Conservation (phyloP, 2,113 vertebrate species). For the Poeciliopsis retropinna region DNA sequence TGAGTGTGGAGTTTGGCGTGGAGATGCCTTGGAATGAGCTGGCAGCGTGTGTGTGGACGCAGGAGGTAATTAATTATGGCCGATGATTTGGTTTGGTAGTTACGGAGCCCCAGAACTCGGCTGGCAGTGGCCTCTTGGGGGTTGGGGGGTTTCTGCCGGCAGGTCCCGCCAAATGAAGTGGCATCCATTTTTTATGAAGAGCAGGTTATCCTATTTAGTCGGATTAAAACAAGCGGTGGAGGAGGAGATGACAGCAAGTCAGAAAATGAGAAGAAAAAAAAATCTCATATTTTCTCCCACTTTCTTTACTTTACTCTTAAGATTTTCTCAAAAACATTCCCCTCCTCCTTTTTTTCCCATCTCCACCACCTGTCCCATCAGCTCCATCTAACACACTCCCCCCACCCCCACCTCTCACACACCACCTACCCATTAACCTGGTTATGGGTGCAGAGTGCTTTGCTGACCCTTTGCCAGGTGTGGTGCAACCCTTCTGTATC, state of each 20-base stretch:
- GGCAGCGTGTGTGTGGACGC: slow-evolving; percentile 1
- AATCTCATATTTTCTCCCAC: slow-evolving; percentile 47
- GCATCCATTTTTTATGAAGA: slow-evolving; percentile 86
- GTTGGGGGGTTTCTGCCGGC: slow-evolving; percentile 36
- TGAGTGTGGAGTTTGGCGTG: not conserved
- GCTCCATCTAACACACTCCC: not conserved
- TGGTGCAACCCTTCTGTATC: not conserved
- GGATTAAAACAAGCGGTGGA: slow-evolving; percentile 79
- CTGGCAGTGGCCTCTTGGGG: slow-evolving; percentile 53
- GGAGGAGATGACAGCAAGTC: slow-evolving; percentile 58
- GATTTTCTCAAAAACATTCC: slow-evolving; percentile 47
- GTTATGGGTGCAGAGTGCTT: slow-evolving; percentile 65
- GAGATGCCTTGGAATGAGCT: slow-evolving; percentile 17
- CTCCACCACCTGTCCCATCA: slow-evolving; percentile 27
- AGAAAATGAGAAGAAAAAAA: slow-evolving; percentile 10
- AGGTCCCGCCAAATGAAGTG: slow-evolving; percentile 80
- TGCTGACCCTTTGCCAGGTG: slow-evolving; percentile 65
- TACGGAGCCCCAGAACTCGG: slow-evolving; percentile 28
- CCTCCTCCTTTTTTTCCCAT: slow-evolving; percentile 8
- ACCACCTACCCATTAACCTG: slow-evolving; percentile 69
- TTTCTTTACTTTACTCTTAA: slow-evolving; percentile 51
- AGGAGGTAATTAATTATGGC: slow-evolving; percentile 80
- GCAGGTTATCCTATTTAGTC: slow-evolving; percentile 87
- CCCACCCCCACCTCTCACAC: not conserved
- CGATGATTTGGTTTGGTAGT: slow-evolving; percentile 69